Conservation (phyloP, 2,113 vertebrate species). For the Podarcis cretensis region DNA sequence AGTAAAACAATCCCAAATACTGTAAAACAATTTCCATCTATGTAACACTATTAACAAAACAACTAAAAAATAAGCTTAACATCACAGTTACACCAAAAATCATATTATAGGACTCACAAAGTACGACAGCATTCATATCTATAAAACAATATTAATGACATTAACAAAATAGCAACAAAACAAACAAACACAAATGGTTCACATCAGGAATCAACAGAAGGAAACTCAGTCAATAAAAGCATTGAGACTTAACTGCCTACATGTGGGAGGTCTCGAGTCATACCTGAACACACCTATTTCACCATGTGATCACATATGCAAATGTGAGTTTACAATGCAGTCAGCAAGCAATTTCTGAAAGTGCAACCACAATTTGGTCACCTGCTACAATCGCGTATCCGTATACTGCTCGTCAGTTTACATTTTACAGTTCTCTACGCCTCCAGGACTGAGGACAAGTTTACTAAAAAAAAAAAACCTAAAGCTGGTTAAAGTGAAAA, state of each 20-base stretch:
- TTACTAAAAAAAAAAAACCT: neutral
- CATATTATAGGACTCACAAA: too few relatives aligned
- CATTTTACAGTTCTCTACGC: too few relatives aligned
- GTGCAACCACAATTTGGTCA: neutral
- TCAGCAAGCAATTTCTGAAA: neutral
- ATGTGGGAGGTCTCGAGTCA: neutral
- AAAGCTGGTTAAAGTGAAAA: neutral
- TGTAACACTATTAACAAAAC: too few relatives aligned
- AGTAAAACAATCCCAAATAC: too few relatives aligned
- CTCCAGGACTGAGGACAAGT: neutral
- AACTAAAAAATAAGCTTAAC: too few relatives aligned
- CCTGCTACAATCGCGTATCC: neutral
- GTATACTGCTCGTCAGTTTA: neutral
- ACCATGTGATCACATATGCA: neutral
- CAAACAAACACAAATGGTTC: too few relatives aligned
- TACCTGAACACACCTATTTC: neutral
- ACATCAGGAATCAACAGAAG: neutral
- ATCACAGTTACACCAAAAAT: too few relatives aligned
- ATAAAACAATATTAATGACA: too few relatives aligned
- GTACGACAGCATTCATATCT: too few relatives aligned
- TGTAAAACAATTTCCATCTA: too few relatives aligned
- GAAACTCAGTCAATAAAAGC: neutral
- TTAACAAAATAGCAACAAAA: too few relatives aligned
- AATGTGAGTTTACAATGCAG: neutral
- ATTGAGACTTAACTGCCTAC: neutral